Base-by-base conservation (phyloP, 1,140 invertebrate species). In the Kradibia gibbosae region DNA sequence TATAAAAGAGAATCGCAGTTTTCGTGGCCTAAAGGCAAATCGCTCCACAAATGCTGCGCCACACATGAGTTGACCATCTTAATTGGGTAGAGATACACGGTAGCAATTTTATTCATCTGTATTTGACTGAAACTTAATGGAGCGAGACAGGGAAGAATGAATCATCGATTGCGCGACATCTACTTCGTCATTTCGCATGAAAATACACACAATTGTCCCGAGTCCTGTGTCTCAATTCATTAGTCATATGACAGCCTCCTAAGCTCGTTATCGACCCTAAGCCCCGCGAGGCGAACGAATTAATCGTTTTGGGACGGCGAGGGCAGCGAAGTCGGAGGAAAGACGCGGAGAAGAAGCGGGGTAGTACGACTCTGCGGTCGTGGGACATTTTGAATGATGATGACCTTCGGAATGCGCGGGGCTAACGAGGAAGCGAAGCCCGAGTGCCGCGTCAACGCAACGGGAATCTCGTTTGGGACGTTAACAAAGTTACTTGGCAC, bases 401-500 rank as follows among this genome's bases (percentile, higher is more conserved):
- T 81, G 72, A 81, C 72, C 79, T 75, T 81, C 72, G 78, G 17
- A 65, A 62, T 34, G 79, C 65, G 72, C 72, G 57, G 79, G 71
- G 71, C 34, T 75, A 67, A 80, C 79, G 78, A 80, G 70, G 78
- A 79, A 77, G 75, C 75, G 67, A 45, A 45, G n/a, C n/a, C 11
- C 39, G 36, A n/a, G 45, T 20, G 45, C 71, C 65, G 78, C 76
- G 81, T 84, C 83, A 83, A 84, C 82, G 78, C 87, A 86, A 86
- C 86, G 84, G 75, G 85, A 83, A 88, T 89, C 87, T 88, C 85
- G 87, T 88, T 53, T 88, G 84, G 85, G 87, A 88, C 86, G 89
- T 85, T 87, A 89, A 88, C 88, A 86, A 87, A 86, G 85, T 89
- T 87, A 85, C 71, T 57, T 72, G 53, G 72, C 72, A 76, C 80